Evolutionary conservation across 2,797 vertebrate species (phyloP), one percentile per base, ranked within the genome.

Genomic region (Aratinga solstitialis): DNA sequence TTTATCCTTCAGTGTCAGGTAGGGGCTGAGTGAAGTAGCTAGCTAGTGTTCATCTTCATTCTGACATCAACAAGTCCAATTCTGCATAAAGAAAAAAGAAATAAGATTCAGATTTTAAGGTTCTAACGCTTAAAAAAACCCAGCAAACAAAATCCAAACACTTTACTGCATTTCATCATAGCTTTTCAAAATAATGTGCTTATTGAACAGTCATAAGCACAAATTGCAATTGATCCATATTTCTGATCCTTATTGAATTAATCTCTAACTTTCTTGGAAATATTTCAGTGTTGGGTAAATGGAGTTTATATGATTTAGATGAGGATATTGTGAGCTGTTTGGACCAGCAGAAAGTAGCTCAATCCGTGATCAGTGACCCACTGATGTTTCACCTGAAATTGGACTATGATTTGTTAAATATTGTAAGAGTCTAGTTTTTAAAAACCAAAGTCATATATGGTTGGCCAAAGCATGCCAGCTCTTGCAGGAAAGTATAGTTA

Each of bases 391-490:
- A 17, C 12, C 7, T 3, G 38, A 89, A 78, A 63, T 2, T 58
- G 8, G 27, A 66, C 61, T 11, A 72, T 11, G 1, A 62, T 45
- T 62, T 82, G 14, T 26, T 17, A 87, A 58, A 66, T 10, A 79
- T 4, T 71, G 3, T 24, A 36, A 61, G 6, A 61, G 1, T 42
- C 19, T 20, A 29, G 5, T 34, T 63, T 84, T n/a, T 29, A 54
- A 48, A 50, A 30, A 30, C 0, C 4, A 12, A 17, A 21, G 9
- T 32, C 15, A 18, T 53, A 13, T 9, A 22, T 12, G 2, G 3
- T n/a, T 59, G 13, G 0, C 22, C 11, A 45, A 16, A 65, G 32
- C 3, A 17, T 23, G 7, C 4, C 23, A 63, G 11, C 9, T 51
- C 8, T 66, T 76, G 10, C 16, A 87, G 13, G 38, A 82, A 73